Conservation (phyloP, 53 echinoderm and acorn worm species). For the Luidia sarsii region DNA sequence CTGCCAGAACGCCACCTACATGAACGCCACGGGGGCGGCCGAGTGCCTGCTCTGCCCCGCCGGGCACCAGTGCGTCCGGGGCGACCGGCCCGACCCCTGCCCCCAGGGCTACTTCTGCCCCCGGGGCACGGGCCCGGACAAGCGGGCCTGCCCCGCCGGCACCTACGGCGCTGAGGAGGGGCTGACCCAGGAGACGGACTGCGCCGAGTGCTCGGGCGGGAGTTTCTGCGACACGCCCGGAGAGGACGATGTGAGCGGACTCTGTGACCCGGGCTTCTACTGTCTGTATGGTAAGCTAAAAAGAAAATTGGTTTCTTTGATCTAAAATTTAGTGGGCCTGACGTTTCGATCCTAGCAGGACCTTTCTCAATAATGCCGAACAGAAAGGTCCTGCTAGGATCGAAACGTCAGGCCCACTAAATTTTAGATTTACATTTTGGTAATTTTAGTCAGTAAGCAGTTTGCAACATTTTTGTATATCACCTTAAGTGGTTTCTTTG, state of each 20-base stretch:
- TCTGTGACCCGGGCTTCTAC: constrained; percentile 91
- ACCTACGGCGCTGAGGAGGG: constrained; percentile 80
- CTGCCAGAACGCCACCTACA: constrained; percentile 94
- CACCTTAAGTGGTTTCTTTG: too few relatives aligned
- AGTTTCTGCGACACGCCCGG: constrained; percentile 89
- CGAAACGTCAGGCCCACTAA: too few relatives aligned
- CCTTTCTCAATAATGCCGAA: too few relatives aligned
- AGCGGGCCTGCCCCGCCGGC: constrained; percentile 81
- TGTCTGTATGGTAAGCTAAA: constrained; percentile 78
- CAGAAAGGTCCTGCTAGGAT: too few relatives aligned
- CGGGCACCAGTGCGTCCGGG: constrained; percentile 73
- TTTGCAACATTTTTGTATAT: too few relatives aligned
- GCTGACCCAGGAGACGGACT: constrained; percentile 66
- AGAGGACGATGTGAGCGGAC: constrained; percentile 50
- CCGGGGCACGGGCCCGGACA: constrained; percentile 74
- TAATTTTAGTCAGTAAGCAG: too few relatives aligned
- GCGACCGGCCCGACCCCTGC: constrained; percentile 82
- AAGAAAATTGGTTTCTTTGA: not conserved
- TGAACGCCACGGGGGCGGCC: constrained; percentile 91
- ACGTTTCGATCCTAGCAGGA: too few relatives aligned
- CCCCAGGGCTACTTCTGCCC: constrained; percentile 94
- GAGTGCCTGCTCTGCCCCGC: constrained; percentile 89
- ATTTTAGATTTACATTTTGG: too few relatives aligned
- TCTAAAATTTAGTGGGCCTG: too few relatives aligned
- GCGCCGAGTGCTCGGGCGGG: constrained; percentile 83